Conservation (phyloP, 2,797 vertebrate genomes). For the Enteromius paludinosus region DNA sequence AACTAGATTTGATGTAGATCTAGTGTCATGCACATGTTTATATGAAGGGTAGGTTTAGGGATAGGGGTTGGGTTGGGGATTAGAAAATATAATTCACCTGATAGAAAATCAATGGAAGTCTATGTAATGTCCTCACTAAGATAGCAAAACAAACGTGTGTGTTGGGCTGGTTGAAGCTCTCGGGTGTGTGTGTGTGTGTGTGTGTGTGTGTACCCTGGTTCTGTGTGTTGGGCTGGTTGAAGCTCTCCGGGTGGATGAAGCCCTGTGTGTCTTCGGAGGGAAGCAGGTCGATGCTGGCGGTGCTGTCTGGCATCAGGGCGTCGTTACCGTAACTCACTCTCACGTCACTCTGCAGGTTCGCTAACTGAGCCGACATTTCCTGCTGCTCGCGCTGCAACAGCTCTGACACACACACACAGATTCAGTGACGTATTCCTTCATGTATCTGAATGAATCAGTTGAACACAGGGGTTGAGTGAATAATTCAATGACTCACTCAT, state of each 20-base stretch:
- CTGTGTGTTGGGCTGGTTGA: constrained; percentile 94
- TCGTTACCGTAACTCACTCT: constrained; percentile 98
- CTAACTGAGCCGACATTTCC: constrained; percentile 93
- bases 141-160: too few species aligned
- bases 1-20: too few species aligned
- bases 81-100: too few species aligned
- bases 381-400: constrained; percentile 94
- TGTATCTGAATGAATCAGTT: neutral
- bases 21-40: too few species aligned
- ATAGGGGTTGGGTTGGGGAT: too few species aligned
- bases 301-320: constrained; percentile 93
- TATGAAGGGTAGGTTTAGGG: too few species aligned
- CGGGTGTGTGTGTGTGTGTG: neutral
- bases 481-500: neutral
- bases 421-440: neutral
- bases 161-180: too few species aligned
- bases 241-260: constrained; percentile 93
- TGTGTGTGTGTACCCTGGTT: constrained; percentile 75
- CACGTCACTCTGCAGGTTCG: constrained; percentile 92
- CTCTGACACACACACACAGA: constrained; percentile 71
- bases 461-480: neutral
- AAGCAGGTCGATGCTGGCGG: constrained; percentile 84
- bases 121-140: too few species aligned
- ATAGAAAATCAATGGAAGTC: too few species aligned
- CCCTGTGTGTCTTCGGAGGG: constrained; percentile 82